A percentile compares a stretch with the other conserved stretches of the same genome.
These are phyloP conservation scores for Cinclus cinclus DNA, from an alignment of 2,113 vertebrate species.

Conservation along the genomic window DNA sequence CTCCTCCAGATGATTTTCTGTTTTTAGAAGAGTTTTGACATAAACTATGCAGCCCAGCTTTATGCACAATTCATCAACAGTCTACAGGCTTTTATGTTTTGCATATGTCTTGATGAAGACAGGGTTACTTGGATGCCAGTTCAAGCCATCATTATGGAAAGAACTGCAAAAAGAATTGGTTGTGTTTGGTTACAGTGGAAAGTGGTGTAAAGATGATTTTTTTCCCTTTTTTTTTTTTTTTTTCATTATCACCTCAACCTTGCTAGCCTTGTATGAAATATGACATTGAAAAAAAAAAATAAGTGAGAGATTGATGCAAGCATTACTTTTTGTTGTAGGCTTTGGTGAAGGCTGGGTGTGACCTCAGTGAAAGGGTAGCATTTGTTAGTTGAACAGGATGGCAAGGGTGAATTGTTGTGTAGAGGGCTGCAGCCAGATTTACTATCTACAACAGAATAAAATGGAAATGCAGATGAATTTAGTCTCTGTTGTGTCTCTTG, in stretches of 20 bases:
- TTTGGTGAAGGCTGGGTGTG: not conserved
- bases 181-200: not conserved
- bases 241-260: not conserved
- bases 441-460: not conserved
- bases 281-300: not conserved
- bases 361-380: not conserved
- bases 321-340: not conserved
- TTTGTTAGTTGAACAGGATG: fast-evolving
- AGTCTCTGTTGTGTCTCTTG: not conserved
- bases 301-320: not conserved
- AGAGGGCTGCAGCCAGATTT: not conserved
- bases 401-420: not conserved
- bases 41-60: not conserved
- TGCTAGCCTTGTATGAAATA: not conserved
- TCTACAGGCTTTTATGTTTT: not conserved
- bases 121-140: not conserved
- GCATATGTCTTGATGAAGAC: not conserved
- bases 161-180: not conserved
- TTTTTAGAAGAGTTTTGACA: not conserved
- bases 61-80: fast-evolving
- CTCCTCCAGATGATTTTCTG: not conserved
- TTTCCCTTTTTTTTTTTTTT: too few relatives aligned
- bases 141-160: not conserved
- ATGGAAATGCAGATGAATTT: not conserved
- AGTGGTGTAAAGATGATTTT: not conserved